Conservation (phyloP, 2,797 vertebrate species). For the Labroides dimidiatus region DNA sequence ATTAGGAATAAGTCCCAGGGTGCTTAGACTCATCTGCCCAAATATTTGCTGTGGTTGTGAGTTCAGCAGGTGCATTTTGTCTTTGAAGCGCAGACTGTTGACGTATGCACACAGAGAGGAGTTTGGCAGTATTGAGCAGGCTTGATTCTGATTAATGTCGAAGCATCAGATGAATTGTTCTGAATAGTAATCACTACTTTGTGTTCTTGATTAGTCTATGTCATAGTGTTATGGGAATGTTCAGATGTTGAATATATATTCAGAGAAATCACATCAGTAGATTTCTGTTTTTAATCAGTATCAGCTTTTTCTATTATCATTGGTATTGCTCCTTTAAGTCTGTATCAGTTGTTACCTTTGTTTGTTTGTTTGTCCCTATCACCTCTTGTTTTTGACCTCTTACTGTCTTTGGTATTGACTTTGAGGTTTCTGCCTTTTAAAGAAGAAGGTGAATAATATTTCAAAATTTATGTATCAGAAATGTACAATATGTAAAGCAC, state of each 20-base stretch:
- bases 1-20: conserved; percentile 35
- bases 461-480: too few species aligned
- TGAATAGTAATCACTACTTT: conserved; percentile 34
- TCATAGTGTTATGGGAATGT: conserved; percentile 11
- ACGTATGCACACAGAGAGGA: conserved; percentile 23
- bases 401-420: too few species aligned
- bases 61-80: conserved; percentile 42
- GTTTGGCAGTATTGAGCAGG: conserved; percentile 14
- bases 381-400: too few species aligned
- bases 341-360: too few species aligned
- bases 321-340: too few species aligned
- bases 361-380: too few species aligned
- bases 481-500: too few species aligned
- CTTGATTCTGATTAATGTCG: conserved; percentile 42
- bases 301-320: too few species aligned
- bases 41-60: conserved; percentile 27
- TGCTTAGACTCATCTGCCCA: conserved; percentile 38
- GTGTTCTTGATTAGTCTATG: conserved; percentile 2
- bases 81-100: conserved; percentile 19
- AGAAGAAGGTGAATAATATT: too few species aligned
- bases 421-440: too few species aligned
- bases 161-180: conserved; percentile 41
- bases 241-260: conserved; percentile 30
- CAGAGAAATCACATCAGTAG: conserved; percentile 5
- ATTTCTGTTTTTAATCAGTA: not conserved